Evolutionary conservation across 2,797 vertebrate species (phyloP), one percentile per base, ranked within the genome.

Genomic region (Jordanella pulchra): DNA sequence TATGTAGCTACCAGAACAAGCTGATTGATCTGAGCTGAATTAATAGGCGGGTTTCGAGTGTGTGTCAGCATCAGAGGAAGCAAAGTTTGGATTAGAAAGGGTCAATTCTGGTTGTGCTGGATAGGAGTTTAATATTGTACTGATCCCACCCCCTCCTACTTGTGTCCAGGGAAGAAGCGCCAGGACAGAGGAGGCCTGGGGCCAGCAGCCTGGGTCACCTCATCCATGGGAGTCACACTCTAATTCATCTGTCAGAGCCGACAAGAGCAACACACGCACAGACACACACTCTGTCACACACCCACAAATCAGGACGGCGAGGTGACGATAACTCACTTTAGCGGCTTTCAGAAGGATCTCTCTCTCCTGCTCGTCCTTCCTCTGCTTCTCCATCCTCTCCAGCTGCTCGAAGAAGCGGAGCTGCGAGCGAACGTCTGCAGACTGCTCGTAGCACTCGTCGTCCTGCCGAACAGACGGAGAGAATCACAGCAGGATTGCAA

Each of bases 351-450:
- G 85, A 79, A 97, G 93, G 73, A 96, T 96, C 88, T 97, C 96
- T 86, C 96, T 90, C 89, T 97, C 96, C 75, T 96, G 94, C 73
- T 97, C 96, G 65, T 97, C 96, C 76, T 96, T 97, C 89, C 95
- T 94, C 91, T 96, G 95, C 90, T 97, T 97, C 89, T 97, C 96
- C 4, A 97, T 94, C 81, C 94, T 92, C 76, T 97, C 96, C 89
- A 97, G 85, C 89, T 97, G 96, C 73, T 97, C 96, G 68, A 97
- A 96, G 92, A 97, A 96, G 86, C 95, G 96, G 0, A 97, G 86
- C 81, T 97, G 96, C 1, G 96, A 93, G 44, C 95, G 94, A 76
- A 96, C 95, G 58, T 97, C 96, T 72, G 94, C 94, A 23, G 95
- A 89, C 87, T 95, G 96, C 54, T 96, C 95, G 0, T 94, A 95